Evolutionary conservation across 2,888 invertebrate species (phyloP), one percentile per base, ranked within the genome.

Genomic region (Gastracanthus pulcherrimus): DNA sequence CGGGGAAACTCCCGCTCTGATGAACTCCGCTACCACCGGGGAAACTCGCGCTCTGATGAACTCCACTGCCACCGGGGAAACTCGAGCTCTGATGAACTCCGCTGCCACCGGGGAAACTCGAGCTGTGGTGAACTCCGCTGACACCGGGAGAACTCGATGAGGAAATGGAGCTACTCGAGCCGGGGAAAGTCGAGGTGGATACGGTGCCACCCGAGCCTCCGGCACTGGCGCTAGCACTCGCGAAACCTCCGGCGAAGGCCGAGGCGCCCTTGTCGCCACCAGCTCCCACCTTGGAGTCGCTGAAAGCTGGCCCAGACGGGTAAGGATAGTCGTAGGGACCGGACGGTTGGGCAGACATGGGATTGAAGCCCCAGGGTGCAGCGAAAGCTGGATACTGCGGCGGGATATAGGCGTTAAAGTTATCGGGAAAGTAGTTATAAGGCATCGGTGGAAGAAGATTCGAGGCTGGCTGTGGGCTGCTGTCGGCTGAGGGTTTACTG

Each of bases 151-250:
- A 86, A 55, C 84, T 77, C 3, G 45, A 45, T 3, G 3, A 16
- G 77, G 81, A 75, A 78, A 64, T 41, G 23, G 41, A 19, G 38
- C 55, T 45, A n/a, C 3, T 58, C 23, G 62, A 36, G 34, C 84
- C 80, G n/a, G 82, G 82, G 58, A 64, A 84, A 1, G 84, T 83
- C 29, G 84, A 78, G 67, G 75, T 71, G 62, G 77, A 77, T 11
- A 83, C 69, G 58, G 38, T 41, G 26, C 71, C 81, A 31, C 83
- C 82, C 11, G 67, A 66, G 45, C 84, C 69, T 5, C 72, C 82
- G 2, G 81, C 58, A 9, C 84, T 80, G 7, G 85, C 82, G 70
- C 81, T 84, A 7, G 86, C 85, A 34, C 85, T 84, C 9, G 84
- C 84, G 70, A 84, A 86, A 51, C 85, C 79, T 13, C 84, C 84